A percentile compares a stretch with the other conserved stretches of the same genome.
phyloP scores from a whole-genome alignment of 2,113 vertebrate species.

The Vidua macroura region DNA sequence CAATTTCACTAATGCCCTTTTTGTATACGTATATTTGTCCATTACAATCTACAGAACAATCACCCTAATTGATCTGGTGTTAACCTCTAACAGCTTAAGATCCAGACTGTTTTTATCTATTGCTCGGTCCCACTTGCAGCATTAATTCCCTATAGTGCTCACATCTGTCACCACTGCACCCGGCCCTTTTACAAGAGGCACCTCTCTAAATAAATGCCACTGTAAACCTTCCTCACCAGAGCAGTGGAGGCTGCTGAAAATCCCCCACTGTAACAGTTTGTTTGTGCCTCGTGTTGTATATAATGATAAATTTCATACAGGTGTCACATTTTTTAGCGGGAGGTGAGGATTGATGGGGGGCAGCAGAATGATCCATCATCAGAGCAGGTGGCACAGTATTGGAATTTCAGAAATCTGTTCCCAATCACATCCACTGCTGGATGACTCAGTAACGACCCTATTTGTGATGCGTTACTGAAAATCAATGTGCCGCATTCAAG shows the following conservation, averaged over 20 bases:
- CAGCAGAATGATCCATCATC: conserved; percentile 88
- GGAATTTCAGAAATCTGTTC: conserved; percentile 95
- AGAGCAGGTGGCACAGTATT: conserved; percentile 90
- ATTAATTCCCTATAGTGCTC: conserved; percentile 75
- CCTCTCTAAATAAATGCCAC: conserved; percentile 59
- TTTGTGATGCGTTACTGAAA: conserved; percentile 90
- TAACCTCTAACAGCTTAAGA: conserved; percentile 71
- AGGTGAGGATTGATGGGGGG: conserved; percentile 89
- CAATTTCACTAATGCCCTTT: conserved; percentile 68
- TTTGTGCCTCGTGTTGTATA: conserved; percentile 66
- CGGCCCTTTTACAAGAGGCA: not conserved
- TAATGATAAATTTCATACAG: conserved; percentile 90
- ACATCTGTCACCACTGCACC: conserved; percentile 41
- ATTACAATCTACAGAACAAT: conserved; percentile 75
- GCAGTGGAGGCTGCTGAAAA: conserved; percentile 58
- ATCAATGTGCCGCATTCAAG: conserved; percentile 95
- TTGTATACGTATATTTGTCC: conserved; percentile 67
- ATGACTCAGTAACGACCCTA: conserved; percentile 89
- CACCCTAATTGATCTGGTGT: conserved; percentile 74
- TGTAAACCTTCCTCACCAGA: conserved; percentile 56
- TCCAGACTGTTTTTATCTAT: conserved; percentile 67
- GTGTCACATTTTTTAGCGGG: conserved; percentile 82
- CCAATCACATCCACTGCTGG: conserved; percentile 88
- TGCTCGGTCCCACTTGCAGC: conserved; percentile 35
- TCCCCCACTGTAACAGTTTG: conserved; percentile 57